Base-by-base conservation (phyloP, 1,140 invertebrate genomes). In the Leptonema lineaticorne region DNA sequence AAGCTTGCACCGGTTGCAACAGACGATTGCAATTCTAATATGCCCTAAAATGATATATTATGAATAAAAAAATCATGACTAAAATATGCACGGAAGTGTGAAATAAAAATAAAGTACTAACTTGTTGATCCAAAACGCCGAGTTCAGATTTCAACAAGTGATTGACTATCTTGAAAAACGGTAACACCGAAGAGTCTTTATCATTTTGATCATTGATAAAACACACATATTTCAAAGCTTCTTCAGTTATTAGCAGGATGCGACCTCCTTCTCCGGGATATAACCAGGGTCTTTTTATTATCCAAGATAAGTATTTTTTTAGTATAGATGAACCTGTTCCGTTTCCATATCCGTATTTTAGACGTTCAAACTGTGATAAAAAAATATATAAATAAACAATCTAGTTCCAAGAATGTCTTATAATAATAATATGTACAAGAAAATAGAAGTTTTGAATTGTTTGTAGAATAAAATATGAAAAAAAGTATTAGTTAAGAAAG, bases 251-350 rank as follows among this genome's bases (percentile, higher is more conserved):
- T 24, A 67, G 74, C 16, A 87, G 68, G 27, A 86, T 76, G 26
- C 80, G 76, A 74, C 85, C 83, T 0, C 83, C 86, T 73, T 87
- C 86, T 16, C 86, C 85, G 0, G 86, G 84, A 68, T 83, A 82
- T 7, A 85, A 68, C 4, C 77, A 71, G 1, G 74, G 68, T 46
- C 73, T 69, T 14, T 77, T 77, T 30, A 73, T 71, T 7, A 83
- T 65, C 63, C 79, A 77, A 14, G 79, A 74, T 74, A 78, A 80
- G 62, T 82, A 78, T 16, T 77, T 75, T 16, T 74, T 70, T 22
- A 84, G 75, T 7, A 83, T 80, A 20, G 78, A 75, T 1, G 79
- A 75, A 0, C 79, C 77, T 1, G 76, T 80, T 7, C 77, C 80
- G 29, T 79, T 82, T 65, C 81, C 81, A 67, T 85, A 88, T 1